phyloP scores from a whole-genome alignment of 2,888 invertebrate genomes.

The Ptilodon capucinus region DNA sequence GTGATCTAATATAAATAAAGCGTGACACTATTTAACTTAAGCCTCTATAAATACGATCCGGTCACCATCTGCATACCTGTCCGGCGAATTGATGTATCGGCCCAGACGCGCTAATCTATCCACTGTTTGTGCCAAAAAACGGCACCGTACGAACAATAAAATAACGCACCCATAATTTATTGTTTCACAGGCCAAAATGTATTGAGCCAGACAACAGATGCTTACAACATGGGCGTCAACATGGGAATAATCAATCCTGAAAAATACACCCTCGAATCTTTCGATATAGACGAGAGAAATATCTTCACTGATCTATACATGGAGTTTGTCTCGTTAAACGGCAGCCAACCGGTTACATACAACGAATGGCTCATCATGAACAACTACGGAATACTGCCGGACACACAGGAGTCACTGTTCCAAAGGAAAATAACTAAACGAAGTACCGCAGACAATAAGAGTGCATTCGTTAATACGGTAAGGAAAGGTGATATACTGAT shows the following conservation, averaged over 20 bases:
- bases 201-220: constrained; percentile 40
- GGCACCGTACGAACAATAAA: constrained; percentile 27
- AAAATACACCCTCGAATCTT: constrained; percentile 56
- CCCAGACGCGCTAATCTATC: constrained; percentile 22
- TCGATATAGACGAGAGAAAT: constrained; percentile 51
- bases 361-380: constrained; percentile 61
- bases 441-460: constrained; percentile 51
- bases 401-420: constrained; percentile 57
- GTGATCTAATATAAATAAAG: too few species aligned
- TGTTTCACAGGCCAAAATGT: constrained; percentile 41
- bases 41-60: too few species aligned
- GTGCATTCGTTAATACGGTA: constrained; percentile 51
- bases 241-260: constrained; percentile 61
- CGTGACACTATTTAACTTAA: too few species aligned
- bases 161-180: constrained; percentile 25
- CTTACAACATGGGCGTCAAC: constrained; percentile 49
- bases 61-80: constrained; percentile 25
- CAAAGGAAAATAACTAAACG: constrained; percentile 52
- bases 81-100: constrained; percentile 29
- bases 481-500: constrained; percentile 55
- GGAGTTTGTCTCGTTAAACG: constrained; percentile 44
- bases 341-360: constrained; percentile 49
- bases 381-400: constrained; percentile 53
- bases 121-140: constrained; percentile 29
- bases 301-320: constrained; percentile 53